These are phyloP conservation scores for Apeltes quadracus DNA, from an alignment of 2,113 vertebrate genomes.

Conservation along the genomic window DNA sequence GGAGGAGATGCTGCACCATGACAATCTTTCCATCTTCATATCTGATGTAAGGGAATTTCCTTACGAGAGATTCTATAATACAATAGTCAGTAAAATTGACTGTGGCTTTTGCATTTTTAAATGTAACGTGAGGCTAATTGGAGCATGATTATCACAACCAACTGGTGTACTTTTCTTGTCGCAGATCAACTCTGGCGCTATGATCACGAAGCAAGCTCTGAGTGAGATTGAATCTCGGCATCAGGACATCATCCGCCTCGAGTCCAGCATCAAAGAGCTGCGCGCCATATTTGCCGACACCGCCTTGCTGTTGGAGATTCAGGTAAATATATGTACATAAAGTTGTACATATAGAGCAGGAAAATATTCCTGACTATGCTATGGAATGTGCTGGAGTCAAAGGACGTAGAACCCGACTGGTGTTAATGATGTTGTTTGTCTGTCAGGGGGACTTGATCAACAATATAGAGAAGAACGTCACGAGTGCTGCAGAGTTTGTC, in stretches of 20 bases:
- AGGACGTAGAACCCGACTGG: neutral
- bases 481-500: conserved; percentile 83
- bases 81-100: neutral
- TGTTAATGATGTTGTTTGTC: conserved; percentile 36
- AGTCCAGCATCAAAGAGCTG: conserved; percentile 87
- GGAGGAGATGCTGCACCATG: conserved; percentile 89
- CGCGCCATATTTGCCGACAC: conserved; percentile 90
- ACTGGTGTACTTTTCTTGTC: neutral
- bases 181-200: conserved; percentile 84
- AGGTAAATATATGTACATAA: conserved; percentile 86
- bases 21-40: conserved; percentile 87
- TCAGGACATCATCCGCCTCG: conserved; percentile 89
- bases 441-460: conserved; percentile 91
- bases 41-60: conserved; percentile 80
- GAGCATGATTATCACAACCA: neutral
- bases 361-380: neutral
- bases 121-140: neutral
- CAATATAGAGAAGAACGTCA: conserved; percentile 90
- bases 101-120: neutral
- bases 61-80: neutral
- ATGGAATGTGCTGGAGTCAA: neutral
- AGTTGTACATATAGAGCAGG: too few species aligned
- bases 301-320: conserved; percentile 88
- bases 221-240: conserved; percentile 91
- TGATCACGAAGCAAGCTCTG: conserved; percentile 85